A percentile compares a stretch with the other conserved stretches of the same genome.
These are phyloP conservation scores for Helicoverpa armigera DNA, from an alignment of 1,140 invertebrate genomes.

Conservation along the genomic window DNA sequence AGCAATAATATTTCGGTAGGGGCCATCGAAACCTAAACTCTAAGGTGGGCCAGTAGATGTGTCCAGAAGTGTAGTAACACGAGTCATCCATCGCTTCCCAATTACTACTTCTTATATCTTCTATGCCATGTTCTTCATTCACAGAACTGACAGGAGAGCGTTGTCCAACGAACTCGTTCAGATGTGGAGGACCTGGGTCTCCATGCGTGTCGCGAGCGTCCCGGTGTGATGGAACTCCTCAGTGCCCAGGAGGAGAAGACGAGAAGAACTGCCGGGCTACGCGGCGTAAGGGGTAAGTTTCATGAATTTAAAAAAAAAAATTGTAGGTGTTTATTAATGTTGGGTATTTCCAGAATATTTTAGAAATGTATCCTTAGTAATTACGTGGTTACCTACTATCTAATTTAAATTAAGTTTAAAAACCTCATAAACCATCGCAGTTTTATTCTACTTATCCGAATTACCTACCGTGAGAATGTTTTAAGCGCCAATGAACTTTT, in stretches of 20 bases:
- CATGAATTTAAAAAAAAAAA: background rate
- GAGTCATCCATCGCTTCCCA: no score
- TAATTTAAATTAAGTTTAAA: no score
- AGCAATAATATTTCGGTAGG: no score
- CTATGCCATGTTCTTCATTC: conserved; percentile 20
- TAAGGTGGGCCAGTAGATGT: no score
- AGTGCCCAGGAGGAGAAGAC: conserved; percentile 94
- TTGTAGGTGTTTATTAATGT: no score
- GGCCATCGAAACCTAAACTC: no score
- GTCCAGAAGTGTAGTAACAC: no score
- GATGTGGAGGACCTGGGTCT: conserved; percentile 85
- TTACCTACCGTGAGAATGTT: conserved; percentile 7
- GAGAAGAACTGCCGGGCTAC: conserved; percentile 91
- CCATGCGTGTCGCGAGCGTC: conserved; percentile 91
- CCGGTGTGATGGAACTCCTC: conserved; percentile 92
- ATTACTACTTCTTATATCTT: background rate
- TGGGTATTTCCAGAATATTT: no score
- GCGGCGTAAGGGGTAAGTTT: conserved; percentile 85
- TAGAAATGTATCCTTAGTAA: no score
- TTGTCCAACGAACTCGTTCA: conserved; percentile 88
- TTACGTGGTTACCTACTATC: no score
- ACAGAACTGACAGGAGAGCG: conserved; percentile 76
- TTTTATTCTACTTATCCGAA: no score
- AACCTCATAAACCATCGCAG: no score
- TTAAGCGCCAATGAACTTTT: conserved; percentile 20